Conservation (phyloP, 2,888 invertebrate genomes). For the Heteromyza rotundicornis region DNA sequence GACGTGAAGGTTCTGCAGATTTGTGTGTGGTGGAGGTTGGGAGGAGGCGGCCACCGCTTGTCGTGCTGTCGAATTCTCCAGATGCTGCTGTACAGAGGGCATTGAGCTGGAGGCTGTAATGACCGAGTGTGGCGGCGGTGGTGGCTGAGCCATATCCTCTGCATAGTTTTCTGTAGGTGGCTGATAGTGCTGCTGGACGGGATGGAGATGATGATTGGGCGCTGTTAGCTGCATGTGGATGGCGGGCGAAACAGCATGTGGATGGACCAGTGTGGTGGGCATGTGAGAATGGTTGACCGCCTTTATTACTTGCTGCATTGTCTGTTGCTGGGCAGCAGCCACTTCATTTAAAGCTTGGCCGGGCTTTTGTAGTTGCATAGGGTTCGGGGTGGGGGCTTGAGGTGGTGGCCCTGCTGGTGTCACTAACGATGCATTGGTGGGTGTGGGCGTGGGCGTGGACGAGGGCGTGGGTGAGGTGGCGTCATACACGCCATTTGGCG, state of each 20-base stretch:
- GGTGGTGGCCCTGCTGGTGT: constrained; percentile 23
- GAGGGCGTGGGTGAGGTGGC: constrained; percentile 20
- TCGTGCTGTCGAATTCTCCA: background rate
- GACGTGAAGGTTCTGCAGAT: constrained; percentile 47
- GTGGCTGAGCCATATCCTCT: constrained; percentile 20
- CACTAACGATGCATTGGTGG: constrained; percentile 23
- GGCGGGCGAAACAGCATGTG: constrained; percentile 17
- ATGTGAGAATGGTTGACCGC: constrained; percentile 15
- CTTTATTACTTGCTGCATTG: constrained; percentile 18
- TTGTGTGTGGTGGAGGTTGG: constrained; percentile 19
- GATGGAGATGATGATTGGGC: constrained; percentile 19
- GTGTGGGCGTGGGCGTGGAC: constrained; percentile 2
- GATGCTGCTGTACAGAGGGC: constrained; percentile 10
- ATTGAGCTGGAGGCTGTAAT: constrained; percentile 19
- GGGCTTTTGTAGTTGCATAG: constrained; percentile 13
- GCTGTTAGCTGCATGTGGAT: background rate
- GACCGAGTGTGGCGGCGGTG: constrained; percentile 41
- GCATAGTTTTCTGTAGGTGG: constrained; percentile 47
- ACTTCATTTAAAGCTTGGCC: background rate
- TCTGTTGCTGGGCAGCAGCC: background rate
- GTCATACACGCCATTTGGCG: constrained; percentile 18
- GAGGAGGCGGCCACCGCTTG: too few relatives aligned
- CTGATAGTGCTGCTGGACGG: constrained; percentile 22
- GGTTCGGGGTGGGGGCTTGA: constrained; percentile 30
- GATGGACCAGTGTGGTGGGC: too few relatives aligned